Percentiles rank a stretch among this genome's conserved stretches.
These are phyloP conservation scores for Argynnis bischoffii DNA, from an alignment of 2,888 invertebrate genomes.

Conservation along the genomic window DNA sequence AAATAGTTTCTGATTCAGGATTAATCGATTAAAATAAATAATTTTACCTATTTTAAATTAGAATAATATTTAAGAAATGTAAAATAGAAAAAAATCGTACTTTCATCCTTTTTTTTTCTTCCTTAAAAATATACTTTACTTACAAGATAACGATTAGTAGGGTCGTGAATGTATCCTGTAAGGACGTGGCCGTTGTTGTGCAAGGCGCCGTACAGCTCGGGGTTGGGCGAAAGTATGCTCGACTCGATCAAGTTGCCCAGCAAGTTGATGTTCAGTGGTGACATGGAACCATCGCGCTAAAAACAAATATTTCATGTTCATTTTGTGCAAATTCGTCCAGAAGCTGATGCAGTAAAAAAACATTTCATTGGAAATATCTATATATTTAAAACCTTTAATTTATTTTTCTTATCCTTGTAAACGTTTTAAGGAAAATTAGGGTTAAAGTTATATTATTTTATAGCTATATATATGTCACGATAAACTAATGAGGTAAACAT, in stretches of 20 bases:
- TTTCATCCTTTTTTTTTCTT: background rate
- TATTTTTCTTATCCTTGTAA: too few relatives aligned
- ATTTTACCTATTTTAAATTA: too few relatives aligned
- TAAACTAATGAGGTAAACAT: too few relatives aligned
- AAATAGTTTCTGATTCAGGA: too few relatives aligned
- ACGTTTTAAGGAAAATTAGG: too few relatives aligned
- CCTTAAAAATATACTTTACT: conserved; percentile 42
- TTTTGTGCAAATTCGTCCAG: background rate
- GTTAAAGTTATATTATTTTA: too few relatives aligned
- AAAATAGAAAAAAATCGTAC: background rate
- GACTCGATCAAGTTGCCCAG: conserved; percentile 89
- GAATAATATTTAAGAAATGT: too few relatives aligned
- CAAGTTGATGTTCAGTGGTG: conserved; percentile 84
- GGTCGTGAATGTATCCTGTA: conserved; percentile 88
- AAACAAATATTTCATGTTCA: conserved; percentile 24
- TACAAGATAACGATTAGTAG: conserved; percentile 86
- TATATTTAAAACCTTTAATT: too few relatives aligned
- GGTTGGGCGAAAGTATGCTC: conserved; percentile 85
- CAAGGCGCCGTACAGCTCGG: conserved; percentile 85
- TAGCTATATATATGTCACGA: too few relatives aligned
- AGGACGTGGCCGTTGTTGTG: conserved; percentile 90
- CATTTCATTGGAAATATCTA: background rate
- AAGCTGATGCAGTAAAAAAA: background rate
- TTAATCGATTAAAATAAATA: too few relatives aligned
- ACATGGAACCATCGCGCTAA: conserved; percentile 75